Evolutionary conservation across 2,888 invertebrate species (phyloP).

Genomic region (Habroteleia sp.): DNA sequence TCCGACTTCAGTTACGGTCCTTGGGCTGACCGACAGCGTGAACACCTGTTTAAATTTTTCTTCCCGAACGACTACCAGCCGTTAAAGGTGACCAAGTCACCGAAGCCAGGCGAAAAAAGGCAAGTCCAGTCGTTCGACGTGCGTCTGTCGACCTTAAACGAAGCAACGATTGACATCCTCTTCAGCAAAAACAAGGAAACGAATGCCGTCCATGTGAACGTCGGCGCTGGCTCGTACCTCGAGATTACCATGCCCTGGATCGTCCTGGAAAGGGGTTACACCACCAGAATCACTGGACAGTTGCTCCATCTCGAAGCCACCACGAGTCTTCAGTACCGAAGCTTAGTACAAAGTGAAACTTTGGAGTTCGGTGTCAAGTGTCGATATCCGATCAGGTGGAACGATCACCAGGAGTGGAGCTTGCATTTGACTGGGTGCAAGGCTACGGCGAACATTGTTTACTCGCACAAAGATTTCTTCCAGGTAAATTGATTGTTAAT

Average conservation of each 20-base stretch:
- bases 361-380: slow-evolving; percentile 94
- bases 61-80: slow-evolving; percentile 94
- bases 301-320: slow-evolving; percentile 96
- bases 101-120: slow-evolving; percentile 92
- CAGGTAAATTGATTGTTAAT: no score
- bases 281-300: slow-evolving; percentile 95
- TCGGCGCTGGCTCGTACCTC: slow-evolving; percentile 96
- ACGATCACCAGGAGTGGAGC: slow-evolving; percentile 97
- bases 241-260: slow-evolving; percentile 99
- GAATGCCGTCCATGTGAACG: slow-evolving; percentile 97
- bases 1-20: slow-evolving; percentile 99
- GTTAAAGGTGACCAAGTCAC: slow-evolving; percentile 89
- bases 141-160: slow-evolving; percentile 92
- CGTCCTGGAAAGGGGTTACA: slow-evolving; percentile 92
- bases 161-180: slow-evolving; percentile 96
- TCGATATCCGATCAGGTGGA: slow-evolving; percentile 96
- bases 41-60: slow-evolving; percentile 97
- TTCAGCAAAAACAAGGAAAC: slow-evolving; percentile 98
- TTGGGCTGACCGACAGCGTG: slow-evolving; percentile 98
- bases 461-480: slow-evolving; percentile 97
- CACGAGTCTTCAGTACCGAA: slow-evolving; percentile 95
- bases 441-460: slow-evolving; percentile 94
- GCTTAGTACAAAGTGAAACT: slow-evolving; percentile 96
- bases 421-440: slow-evolving; percentile 96
- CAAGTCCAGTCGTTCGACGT: slow-evolving; percentile 96